phyloP scores from a whole-genome alignment of 2,113 vertebrate genomes.

The Dipodomys ordii region DNA sequence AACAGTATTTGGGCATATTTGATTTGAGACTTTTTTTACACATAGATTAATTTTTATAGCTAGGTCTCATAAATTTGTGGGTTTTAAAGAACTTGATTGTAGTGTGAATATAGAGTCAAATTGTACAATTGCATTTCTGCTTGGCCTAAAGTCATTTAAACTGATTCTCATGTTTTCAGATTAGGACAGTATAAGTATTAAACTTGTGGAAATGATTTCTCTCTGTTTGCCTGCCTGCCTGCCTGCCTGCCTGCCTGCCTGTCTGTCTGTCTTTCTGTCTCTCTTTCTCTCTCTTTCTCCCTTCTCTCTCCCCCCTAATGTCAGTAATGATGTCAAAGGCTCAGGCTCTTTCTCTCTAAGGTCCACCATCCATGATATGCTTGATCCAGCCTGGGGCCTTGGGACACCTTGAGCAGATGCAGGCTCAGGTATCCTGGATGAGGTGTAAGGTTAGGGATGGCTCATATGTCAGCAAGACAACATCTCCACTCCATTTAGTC shows the following conservation, averaged over 20 bases:
- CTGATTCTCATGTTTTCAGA: slow-evolving; percentile 35
- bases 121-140: slow-evolving; percentile 7
- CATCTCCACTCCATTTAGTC: background rate
- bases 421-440: background rate
- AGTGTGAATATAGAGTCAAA: background rate
- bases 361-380: background rate
- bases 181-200: background rate
- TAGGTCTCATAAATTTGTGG: background rate
- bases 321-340: background rate
- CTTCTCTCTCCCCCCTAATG: too few species aligned
- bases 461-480: background rate
- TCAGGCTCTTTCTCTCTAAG: background rate
- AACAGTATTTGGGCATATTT: background rate
- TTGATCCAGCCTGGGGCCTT: background rate
- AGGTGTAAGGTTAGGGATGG: background rate
- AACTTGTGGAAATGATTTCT: background rate
- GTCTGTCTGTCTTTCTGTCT: too few species aligned
- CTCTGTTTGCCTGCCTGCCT: too few species aligned
- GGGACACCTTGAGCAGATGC: background rate
- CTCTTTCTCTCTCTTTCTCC: too few species aligned
- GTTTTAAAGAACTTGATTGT: slow-evolving; percentile 53
- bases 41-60: slow-evolving; percentile 15
- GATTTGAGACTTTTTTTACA: slow-evolving; percentile 7
- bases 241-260: too few species aligned
- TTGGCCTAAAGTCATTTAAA: slow-evolving; percentile 24